phyloP scores from a whole-genome alignment of 1,140 invertebrate species.

The Drosophila dunni region DNA sequence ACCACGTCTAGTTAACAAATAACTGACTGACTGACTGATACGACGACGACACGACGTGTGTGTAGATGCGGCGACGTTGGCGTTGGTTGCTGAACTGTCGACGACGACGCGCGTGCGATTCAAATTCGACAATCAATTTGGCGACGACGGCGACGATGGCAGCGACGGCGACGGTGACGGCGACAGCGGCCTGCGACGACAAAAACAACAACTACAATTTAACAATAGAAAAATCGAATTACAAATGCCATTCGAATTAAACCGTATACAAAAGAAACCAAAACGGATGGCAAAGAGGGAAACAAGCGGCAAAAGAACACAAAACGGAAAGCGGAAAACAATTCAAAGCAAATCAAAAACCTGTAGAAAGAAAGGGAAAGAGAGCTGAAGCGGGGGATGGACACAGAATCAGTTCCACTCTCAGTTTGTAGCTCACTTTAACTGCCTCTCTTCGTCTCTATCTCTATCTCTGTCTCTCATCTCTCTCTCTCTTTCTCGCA shows the following conservation, averaged over 20 bases:
- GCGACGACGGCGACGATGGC: conserved; percentile 24
- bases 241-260: conserved; percentile 77
- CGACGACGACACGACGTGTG: conserved; percentile 1
- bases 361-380: conserved; percentile 5
- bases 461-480: not conserved
- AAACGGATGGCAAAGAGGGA: conserved; percentile 29
- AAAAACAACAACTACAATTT: conserved; percentile 70
- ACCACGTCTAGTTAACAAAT: conserved; percentile 77
- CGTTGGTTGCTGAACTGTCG: conserved; percentile 48
- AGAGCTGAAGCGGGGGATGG: not conserved
- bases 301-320: conserved; percentile 20
- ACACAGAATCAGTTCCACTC: not conserved
- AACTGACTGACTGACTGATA: conserved; percentile 40
- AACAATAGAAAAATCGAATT: conserved; percentile 75
- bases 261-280: conserved; percentile 49
- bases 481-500: conserved; percentile 14
- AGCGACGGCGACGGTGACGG: conserved; percentile 19
- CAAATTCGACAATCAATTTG: conserved; percentile 80
- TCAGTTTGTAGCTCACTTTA: not conserved
- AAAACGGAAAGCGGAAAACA: conserved; percentile 47
- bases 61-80: conserved; percentile 45
- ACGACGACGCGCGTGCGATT: conserved; percentile 62
- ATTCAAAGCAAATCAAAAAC: conserved; percentile 45
- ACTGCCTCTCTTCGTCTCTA: not conserved
- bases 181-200: conserved; percentile 71